Conservation (phyloP, 2,888 invertebrate genomes). For the Lutraria lutraria region DNA sequence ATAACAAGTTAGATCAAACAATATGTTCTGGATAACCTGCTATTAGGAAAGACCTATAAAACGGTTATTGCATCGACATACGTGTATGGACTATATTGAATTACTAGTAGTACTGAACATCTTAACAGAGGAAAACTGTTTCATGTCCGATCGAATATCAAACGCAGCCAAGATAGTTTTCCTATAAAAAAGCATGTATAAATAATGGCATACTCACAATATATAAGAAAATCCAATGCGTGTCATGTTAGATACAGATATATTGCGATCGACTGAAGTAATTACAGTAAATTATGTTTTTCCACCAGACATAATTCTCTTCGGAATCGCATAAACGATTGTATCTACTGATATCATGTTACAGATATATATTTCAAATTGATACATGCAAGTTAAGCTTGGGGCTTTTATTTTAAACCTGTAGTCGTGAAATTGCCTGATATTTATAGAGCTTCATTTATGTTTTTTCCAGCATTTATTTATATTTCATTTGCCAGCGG, state of each 20-base stretch:
- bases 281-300: background rate
- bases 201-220: background rate
- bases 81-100: background rate
- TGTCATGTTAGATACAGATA: background rate
- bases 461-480: background rate
- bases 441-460: background rate
- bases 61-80: background rate
- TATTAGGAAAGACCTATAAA: background rate
- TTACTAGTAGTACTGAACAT: background rate
- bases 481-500: background rate
- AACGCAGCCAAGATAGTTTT: background rate
- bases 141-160: background rate
- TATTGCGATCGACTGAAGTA: background rate
- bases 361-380: background rate
- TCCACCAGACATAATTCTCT: background rate
- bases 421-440: background rate
- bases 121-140: background rate
- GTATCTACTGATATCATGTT: background rate
- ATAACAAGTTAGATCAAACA: background rate
- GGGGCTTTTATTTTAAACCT: background rate
- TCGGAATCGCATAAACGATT: background rate
- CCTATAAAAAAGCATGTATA: background rate
- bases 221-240: background rate
- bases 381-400: background rate
- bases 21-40: background rate